Evolutionary conservation across 2,113 vertebrate genomes (phyloP).

Genomic region (Pungitius pungitius): DNA sequence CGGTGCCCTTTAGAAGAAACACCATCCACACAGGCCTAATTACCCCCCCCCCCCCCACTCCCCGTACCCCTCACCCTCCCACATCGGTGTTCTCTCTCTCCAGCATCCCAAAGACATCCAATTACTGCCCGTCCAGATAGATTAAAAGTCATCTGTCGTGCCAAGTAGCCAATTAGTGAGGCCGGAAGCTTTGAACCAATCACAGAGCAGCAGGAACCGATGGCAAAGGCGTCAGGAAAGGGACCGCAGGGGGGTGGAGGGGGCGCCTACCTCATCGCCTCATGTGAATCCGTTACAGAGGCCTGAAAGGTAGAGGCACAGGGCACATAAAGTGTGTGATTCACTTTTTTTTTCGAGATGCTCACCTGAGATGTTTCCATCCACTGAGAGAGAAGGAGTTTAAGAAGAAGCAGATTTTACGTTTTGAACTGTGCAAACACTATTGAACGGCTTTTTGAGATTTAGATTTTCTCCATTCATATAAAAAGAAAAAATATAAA

Average conservation of each 20-base stretch:
- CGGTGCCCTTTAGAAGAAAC: conserved; percentile 21
- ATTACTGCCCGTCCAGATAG: conserved; percentile 54
- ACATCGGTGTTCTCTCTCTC: too few species aligned
- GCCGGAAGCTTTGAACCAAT: conserved; percentile 41
- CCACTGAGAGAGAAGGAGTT: too few species aligned
- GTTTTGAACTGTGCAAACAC: too few species aligned
- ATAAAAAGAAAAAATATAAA: too few species aligned
- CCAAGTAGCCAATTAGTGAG: conserved; percentile 64
- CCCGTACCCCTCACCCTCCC: conserved; percentile 2
- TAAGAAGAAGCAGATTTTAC: too few species aligned
- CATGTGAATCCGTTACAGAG: too few species aligned
- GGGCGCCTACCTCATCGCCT: too few species aligned
- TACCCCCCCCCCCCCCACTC: conserved; percentile 15
- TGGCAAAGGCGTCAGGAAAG: conserved; percentile 18
- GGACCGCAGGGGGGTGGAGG: background rate
- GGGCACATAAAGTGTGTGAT: too few species aligned
- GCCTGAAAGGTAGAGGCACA: too few species aligned
- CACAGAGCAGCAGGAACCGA: conserved; percentile 1
- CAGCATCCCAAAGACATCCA: conserved; percentile 50
- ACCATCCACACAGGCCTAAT: conserved; percentile 12
- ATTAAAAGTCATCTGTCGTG: conserved; percentile 56
- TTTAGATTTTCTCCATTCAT: too few species aligned
- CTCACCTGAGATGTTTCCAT: too few species aligned
- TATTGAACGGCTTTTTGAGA: background rate
- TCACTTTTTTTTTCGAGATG: too few species aligned